Conservation (phyloP, 2,797 vertebrate genomes). For the Mallotus villosus region DNA sequence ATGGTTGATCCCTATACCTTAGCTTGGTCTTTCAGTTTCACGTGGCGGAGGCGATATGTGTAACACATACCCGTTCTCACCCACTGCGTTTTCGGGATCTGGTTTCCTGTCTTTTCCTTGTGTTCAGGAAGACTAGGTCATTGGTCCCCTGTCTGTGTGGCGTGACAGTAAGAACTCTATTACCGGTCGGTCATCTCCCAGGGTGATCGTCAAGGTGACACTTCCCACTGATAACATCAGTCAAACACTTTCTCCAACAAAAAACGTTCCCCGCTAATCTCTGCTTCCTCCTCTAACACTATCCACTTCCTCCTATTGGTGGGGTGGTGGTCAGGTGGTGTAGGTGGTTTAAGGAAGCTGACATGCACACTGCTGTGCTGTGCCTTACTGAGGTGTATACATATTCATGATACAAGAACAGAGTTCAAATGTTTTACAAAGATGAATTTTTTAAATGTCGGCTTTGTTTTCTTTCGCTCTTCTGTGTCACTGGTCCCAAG, state of each 20-base stretch:
- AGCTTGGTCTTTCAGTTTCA: neutral
- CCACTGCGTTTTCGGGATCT: neutral
- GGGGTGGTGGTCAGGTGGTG: neutral
- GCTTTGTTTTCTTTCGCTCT: too few species aligned
- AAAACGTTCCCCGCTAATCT: neutral
- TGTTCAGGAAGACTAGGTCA: neutral
- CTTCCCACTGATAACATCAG: conserved; percentile 37
- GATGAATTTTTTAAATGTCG: neutral
- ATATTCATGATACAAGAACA: neutral
- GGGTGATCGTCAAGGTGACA: conserved; percentile 34
- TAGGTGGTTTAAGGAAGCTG: neutral
- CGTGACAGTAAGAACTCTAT: conserved; percentile 16
- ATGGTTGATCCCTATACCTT: neutral
- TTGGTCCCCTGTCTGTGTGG: conserved; percentile 23
- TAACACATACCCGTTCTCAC: neutral
- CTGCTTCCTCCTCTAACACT: neutral
- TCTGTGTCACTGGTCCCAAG: neutral
- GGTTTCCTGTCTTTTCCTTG: conserved; percentile 4
- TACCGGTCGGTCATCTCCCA: conserved; percentile 29
- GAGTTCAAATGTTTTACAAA: neutral
- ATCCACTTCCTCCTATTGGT: neutral
- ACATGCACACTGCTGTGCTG: neutral
- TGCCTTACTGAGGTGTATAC: neutral
- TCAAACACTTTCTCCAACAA: neutral
- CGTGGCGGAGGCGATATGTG: neutral